Evolutionary conservation across 2,113 vertebrate genomes (phyloP), one percentile per base, ranked within the genome.

Genomic region (Todiramphus chloris): DNA sequence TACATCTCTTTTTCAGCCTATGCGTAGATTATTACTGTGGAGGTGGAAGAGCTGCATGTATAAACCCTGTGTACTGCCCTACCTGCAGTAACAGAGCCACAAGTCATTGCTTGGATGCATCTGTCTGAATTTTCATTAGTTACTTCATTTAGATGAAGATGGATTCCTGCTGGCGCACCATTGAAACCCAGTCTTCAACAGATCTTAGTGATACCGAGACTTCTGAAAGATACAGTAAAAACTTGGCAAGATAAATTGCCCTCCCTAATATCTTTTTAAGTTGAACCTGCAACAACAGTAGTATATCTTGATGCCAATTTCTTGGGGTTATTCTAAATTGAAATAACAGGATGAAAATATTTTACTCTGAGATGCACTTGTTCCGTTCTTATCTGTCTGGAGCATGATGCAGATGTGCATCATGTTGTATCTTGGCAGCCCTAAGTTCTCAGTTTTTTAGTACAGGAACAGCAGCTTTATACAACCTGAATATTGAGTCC

Each of bases 91-190:
- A 59, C 39, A 92, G 58, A 94, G 63, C 33, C 91, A 90, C 82
- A 89, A 92, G 73, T 89, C 67, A 87, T 82, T 35, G 35, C 58
- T 82, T 87, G 58, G 39, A 44, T 92, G 46, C 73, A 89, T 84
- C 37, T 75, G 73, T 81, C 69, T 76, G 76, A 89, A 87, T 93
- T 93, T 93, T 82, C 94, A 79, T 86, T 92, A 92, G 79, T 95
- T 73, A 58, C 25, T 69, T 83, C 31, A 39, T 77, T 92, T 89
- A 2, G 2, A 50, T 87, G 83, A 79, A 50, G 51, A 30, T 75
- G 33, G 13, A 73, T 76, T 89, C 41, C 89, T 87, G 83, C 53
- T 63, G 91, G 41, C 20, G 63, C 69, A 41, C n/a, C 63, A 17
- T 0, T 83, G 83, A 93, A 92, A 92, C 16, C 17, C 28, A 30